A percentile compares a stretch with the other conserved stretches of the same genome.
These are phyloP conservation scores for Pissodes strobi DNA, from an alignment of 1,140 invertebrate genomes.

Conservation along the genomic window DNA sequence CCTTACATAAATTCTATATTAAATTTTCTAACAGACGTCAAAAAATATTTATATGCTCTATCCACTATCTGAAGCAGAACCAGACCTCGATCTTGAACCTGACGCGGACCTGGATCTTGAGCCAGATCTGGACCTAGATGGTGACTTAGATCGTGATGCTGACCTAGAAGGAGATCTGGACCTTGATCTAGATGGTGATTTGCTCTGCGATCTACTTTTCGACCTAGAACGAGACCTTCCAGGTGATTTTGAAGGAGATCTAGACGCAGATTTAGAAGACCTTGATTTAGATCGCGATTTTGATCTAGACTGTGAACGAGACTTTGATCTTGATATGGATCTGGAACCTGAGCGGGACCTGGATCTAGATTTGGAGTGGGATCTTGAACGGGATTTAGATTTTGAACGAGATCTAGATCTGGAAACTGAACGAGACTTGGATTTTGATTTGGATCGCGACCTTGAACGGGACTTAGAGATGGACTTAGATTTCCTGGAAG, in stretches of 20 bases:
- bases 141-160: slow-evolving; percentile 46
- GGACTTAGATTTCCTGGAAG: slow-evolving; percentile 41
- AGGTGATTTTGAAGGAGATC: slow-evolving; percentile 46
- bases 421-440: slow-evolving; percentile 51
- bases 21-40: too few relatives aligned
- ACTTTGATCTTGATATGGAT: slow-evolving; percentile 47
- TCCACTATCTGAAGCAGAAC: slow-evolving; percentile 15
- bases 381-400: slow-evolving; percentile 50
- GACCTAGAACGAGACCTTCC: slow-evolving; percentile 52
- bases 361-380: slow-evolving; percentile 52
- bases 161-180: slow-evolving; percentile 44
- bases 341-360: slow-evolving; percentile 51
- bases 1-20: too few relatives aligned
- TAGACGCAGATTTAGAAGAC: slow-evolving; percentile 54
- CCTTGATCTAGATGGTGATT: slow-evolving; percentile 50
- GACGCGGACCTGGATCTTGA: slow-evolving; percentile 55
- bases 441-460: slow-evolving; percentile 50
- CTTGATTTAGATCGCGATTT: slow-evolving; percentile 46
- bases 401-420: slow-evolving; percentile 51
- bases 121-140: slow-evolving; percentile 45
- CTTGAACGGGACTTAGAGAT: slow-evolving; percentile 45
- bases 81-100: slow-evolving; percentile 34
- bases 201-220: slow-evolving; percentile 43
- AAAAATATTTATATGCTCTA: slow-evolving; percentile 8
- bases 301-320: slow-evolving; percentile 52